Conservation (phyloP, 2,888 invertebrate genomes). For the Ichneumon xanthorius region DNA sequence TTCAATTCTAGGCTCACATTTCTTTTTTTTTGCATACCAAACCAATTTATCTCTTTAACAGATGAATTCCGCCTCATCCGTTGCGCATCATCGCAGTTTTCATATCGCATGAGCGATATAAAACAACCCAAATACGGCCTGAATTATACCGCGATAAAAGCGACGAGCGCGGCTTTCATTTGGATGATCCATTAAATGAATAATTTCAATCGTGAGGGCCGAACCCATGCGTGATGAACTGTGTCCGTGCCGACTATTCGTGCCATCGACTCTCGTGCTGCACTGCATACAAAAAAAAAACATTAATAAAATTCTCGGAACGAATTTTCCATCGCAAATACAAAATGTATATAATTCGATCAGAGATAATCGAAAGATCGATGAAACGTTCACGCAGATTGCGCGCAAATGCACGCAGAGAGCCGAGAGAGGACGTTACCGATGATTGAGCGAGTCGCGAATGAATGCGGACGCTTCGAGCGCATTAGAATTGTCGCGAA, state of each 20-base stretch:
- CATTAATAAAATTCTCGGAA: background rate
- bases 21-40: background rate
- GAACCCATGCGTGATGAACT: background rate
- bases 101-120: background rate
- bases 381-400: conserved; percentile 10
- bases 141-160: background rate
- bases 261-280: background rate
- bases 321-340: background rate
- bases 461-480: background rate
- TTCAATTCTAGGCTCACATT: background rate
- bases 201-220: background rate
- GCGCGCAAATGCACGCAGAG: background rate
- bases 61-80: background rate
- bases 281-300: background rate
- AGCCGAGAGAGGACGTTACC: background rate
- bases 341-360: background rate
- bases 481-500: background rate
- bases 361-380: background rate
- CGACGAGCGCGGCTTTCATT: background rate
- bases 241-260: background rate
- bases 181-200: background rate
- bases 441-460: background rate
- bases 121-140: background rate
- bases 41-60: background rate
- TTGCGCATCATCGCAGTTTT: background rate